Evolutionary conservation across 2,113 vertebrate genomes (phyloP).

Genomic region (Tiliqua scincoides): DNA sequence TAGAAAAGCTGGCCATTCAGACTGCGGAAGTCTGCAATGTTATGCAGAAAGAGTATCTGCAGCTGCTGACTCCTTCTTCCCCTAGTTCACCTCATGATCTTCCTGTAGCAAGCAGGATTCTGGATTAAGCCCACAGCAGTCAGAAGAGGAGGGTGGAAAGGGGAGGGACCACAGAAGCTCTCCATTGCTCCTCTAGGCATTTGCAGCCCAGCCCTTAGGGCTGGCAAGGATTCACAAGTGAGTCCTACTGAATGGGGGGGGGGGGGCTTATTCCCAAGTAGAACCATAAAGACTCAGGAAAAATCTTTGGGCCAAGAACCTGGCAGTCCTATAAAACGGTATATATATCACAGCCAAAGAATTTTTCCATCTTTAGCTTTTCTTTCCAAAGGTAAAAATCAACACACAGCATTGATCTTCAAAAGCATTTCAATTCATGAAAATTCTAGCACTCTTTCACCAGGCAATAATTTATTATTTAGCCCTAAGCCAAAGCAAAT

Average conservation of each 20-base stretch:
- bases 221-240: background rate
- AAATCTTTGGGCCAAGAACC: background rate
- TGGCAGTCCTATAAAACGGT: background rate
- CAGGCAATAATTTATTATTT: background rate
- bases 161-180: background rate
- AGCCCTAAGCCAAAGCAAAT: background rate
- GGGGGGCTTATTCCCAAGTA: background rate
- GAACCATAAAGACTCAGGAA: background rate
- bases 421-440: too few relatives aligned
- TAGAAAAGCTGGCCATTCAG: background rate
- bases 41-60: background rate
- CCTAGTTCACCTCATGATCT: background rate
- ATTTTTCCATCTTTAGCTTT: background rate
- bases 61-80: too few relatives aligned
- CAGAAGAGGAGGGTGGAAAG: background rate
- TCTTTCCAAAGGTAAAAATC: background rate
- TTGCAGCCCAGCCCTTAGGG: background rate
- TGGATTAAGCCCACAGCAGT: background rate
- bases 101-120: background rate
- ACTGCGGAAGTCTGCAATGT: background rate
- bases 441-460: background rate
- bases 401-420: too few relatives aligned
- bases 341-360: background rate
- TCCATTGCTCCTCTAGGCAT: too few relatives aligned
- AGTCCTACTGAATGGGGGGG: background rate